Conservation (phyloP, 2,113 vertebrate species). For the Misgurnus mizolepis region DNA sequence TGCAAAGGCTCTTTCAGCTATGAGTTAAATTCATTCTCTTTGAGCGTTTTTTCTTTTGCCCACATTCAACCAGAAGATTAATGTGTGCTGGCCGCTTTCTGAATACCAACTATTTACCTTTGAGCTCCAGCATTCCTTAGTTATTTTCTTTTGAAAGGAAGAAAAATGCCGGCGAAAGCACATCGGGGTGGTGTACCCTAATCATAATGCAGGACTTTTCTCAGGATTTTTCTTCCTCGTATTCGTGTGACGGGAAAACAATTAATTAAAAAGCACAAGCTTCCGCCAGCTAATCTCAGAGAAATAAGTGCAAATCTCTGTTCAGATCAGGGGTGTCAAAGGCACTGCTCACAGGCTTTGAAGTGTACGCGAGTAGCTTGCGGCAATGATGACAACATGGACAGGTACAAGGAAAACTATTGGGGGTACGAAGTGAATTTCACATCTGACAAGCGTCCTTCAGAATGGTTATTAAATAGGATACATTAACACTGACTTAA, state of each 20-base stretch:
- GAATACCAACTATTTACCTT: constrained; percentile 23
- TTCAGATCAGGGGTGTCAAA: neutral
- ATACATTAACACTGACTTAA: no score
- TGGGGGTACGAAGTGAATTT: neutral
- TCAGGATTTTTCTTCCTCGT: neutral
- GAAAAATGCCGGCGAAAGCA: neutral
- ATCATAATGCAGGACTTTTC: constrained; percentile 10
- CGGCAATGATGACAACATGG: neutral
- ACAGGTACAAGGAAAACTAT: neutral
- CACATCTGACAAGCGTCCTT: neutral
- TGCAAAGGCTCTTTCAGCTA: neutral
- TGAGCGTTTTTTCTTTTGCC: neutral
- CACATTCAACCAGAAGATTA: constrained; percentile 13
- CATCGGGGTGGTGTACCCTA: neutral
- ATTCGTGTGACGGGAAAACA: neutral
- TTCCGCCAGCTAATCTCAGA: neutral
- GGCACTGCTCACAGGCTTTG: neutral
- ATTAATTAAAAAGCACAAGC: constrained; percentile 3
- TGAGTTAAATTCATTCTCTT: constrained; percentile 19
- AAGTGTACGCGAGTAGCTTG: neutral
- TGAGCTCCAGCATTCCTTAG: neutral
- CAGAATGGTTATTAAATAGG: no score
- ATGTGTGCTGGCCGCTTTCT: neutral
- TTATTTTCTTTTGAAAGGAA: constrained; percentile 28
- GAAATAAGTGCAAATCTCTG: neutral